Conservation (phyloP, 2,113 vertebrate genomes). For the Thamnophis sirtalis region DNA sequence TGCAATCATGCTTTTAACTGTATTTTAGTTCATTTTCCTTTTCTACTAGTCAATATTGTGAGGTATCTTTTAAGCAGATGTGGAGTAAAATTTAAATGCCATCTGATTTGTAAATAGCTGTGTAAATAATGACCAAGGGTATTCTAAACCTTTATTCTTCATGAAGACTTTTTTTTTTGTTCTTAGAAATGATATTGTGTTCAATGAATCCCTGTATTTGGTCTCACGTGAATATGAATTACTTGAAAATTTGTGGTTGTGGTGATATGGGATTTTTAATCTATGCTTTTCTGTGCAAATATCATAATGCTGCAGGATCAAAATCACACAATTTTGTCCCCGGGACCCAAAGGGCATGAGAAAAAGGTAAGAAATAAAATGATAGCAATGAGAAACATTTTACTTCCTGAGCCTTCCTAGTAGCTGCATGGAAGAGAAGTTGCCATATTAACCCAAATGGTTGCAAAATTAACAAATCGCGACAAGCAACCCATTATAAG, state of each 20-base stretch:
- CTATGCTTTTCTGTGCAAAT: background rate
- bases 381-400: background rate
- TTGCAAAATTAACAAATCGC: conserved; percentile 39
- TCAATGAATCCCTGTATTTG: background rate
- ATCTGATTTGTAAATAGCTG: background rate
- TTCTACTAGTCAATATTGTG: background rate
- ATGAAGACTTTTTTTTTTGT: background rate
- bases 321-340: background rate
- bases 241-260: background rate
- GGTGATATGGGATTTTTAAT: background rate
- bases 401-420: background rate
- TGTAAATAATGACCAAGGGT: background rate
- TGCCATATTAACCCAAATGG: conserved; percentile 26
- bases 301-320: background rate
- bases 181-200: background rate
- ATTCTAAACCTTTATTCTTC: background rate
- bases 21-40: background rate
- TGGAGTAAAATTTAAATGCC: background rate
- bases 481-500: conserved; percentile 30
- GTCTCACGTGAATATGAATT: background rate
- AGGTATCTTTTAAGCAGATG: background rate
- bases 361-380: background rate
- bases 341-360: background rate
- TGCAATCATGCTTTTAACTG: background rate
- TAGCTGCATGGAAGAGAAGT: background rate